Evolutionary conservation across 2,797 vertebrate genomes (phyloP).

Genomic region (Botia kubotai): DNA sequence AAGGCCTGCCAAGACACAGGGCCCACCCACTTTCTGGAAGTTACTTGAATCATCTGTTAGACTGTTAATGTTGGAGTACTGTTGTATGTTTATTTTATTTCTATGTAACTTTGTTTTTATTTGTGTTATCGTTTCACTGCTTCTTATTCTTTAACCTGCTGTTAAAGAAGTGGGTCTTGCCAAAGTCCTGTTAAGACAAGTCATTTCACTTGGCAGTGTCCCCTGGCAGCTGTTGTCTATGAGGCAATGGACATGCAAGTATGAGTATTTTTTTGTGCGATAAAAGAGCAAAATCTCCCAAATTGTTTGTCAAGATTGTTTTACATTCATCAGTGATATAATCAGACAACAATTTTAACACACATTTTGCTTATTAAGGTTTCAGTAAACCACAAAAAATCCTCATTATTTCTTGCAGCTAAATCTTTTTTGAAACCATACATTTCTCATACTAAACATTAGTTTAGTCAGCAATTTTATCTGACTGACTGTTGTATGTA

Average conservation of each 20-base stretch:
- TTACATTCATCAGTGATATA: neutral
- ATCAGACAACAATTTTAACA: neutral
- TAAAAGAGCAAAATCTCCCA: neutral
- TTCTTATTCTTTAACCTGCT: conserved; percentile 5
- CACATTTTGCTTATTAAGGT: too few relatives aligned
- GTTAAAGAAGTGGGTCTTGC: neutral
- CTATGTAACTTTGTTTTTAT: neutral
- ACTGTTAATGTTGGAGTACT: conserved; percentile 1
- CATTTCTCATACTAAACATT: neutral
- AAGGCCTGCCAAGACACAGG: neutral
- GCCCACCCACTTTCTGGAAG: conserved; percentile 6
- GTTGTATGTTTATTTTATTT: neutral
- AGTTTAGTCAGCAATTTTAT: neutral
- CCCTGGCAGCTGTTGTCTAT: conserved; percentile 20
- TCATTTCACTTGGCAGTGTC: conserved; percentile 7
- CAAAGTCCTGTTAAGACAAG: neutral
- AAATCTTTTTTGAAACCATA: neutral
- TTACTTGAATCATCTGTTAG: conserved; percentile 30
- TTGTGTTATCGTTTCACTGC: neutral
- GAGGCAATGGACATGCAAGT: neutral
- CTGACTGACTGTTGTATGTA: neutral
- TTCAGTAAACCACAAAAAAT: too few relatives aligned
- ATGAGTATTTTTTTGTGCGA: neutral
- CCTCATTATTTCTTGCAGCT: neutral
- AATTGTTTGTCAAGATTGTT: neutral